phyloP scores from a whole-genome alignment of 2,888 invertebrate genomes.

The Noctua pronuba region DNA sequence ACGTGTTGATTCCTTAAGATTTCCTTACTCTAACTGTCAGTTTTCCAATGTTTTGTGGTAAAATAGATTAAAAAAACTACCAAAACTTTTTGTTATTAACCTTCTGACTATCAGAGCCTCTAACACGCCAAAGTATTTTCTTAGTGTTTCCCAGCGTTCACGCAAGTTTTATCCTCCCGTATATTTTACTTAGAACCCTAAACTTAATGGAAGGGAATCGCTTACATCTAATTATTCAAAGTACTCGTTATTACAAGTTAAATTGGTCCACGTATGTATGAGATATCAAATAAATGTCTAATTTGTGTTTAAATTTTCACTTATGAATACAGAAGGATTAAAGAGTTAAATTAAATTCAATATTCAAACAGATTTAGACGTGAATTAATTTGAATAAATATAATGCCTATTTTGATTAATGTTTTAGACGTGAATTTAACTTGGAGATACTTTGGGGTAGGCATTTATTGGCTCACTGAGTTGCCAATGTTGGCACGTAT shows the following conservation, averaged over 20 bases:
- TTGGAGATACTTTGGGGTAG: slow-evolving; percentile 21
- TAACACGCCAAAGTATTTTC: neutral
- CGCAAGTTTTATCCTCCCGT: slow-evolving; percentile 40
- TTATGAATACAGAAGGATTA: slow-evolving; percentile 57
- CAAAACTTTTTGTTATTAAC: neutral
- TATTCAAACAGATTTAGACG: slow-evolving; percentile 47
- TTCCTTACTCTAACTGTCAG: neutral
- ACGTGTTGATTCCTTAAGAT: neutral
- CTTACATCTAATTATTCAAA: slow-evolving; percentile 78
- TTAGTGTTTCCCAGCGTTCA: neutral
- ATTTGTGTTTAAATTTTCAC: slow-evolving; percentile 53
- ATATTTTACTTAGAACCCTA: slow-evolving; percentile 47
- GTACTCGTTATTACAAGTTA: slow-evolving; percentile 68
- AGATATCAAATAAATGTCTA: slow-evolving; percentile 65
- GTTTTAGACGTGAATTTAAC: slow-evolving; percentile 39
- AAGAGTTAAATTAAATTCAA: slow-evolving; percentile 58
- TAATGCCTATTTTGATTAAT: slow-evolving; percentile 43
- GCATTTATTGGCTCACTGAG: slow-evolving; percentile 49
- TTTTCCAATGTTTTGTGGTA: neutral
- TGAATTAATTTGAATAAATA: slow-evolving; percentile 45
- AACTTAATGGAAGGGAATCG: slow-evolving; percentile 70
- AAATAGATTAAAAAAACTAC: too few species aligned
- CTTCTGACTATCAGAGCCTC: neutral
- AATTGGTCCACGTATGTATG: slow-evolving; percentile 60
- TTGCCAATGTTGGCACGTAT: slow-evolving; percentile 45